phyloP scores from a whole-genome alignment of 2,797 vertebrate species.

The Poeciliopsis presidionis region DNA sequence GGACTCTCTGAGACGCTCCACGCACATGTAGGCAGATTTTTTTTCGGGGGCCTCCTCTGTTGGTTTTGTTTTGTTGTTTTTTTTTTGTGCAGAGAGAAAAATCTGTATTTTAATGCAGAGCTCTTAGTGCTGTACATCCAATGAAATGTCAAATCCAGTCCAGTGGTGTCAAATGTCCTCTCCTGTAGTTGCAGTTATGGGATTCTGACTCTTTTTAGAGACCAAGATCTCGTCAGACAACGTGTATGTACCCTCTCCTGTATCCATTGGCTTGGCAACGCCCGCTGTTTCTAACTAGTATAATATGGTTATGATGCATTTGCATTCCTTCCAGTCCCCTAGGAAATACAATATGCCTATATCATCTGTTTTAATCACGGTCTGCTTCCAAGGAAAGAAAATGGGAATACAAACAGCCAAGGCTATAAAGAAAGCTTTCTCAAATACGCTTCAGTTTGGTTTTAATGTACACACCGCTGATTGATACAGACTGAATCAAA shows the following conservation, averaged over 20 bases:
- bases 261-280: constrained; percentile 71
- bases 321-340: constrained; percentile 77
- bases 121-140: constrained; percentile 37
- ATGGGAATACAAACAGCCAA: constrained; percentile 74
- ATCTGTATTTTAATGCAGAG: constrained; percentile 25
- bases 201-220: constrained; percentile 51
- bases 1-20: constrained; percentile 71
- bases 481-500: constrained; percentile 72
- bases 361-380: constrained; percentile 79
- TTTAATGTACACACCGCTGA: constrained; percentile 69
- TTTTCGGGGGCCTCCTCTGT: constrained; percentile 24
- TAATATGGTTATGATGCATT: constrained; percentile 83
- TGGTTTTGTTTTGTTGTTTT: background rate
- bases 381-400: constrained; percentile 75
- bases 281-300: constrained; percentile 66
- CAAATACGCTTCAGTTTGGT: constrained; percentile 68
- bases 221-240: constrained; percentile 45
- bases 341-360: constrained; percentile 79
- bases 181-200: constrained; percentile 60
- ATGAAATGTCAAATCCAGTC: constrained; percentile 70
- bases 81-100: constrained; percentile 10
- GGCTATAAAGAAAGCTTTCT: constrained; percentile 61
- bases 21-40: constrained; percentile 37
- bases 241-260: constrained; percentile 53
- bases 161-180: constrained; percentile 68